phyloP scores from a whole-genome alignment of 1,140 invertebrate genomes.

The Maconellicoccus hirsutus region DNA sequence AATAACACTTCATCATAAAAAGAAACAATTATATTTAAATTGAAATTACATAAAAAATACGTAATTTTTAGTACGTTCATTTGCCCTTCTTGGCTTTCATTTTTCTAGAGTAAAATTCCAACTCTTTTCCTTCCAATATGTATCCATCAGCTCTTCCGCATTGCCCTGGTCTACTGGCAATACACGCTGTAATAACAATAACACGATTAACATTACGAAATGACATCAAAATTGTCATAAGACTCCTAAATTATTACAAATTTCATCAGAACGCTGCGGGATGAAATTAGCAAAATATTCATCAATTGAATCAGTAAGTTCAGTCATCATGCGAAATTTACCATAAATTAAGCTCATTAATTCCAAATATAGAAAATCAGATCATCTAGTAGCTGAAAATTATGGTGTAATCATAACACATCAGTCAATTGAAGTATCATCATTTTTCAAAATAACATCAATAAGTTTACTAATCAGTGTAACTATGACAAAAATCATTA shows the following conservation, averaged over 20 bases:
- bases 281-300: too few relatives aligned
- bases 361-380: not conserved
- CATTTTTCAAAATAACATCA: not conserved
- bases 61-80: constrained; percentile 40
- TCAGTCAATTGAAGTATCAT: not conserved
- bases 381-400: constrained; percentile 18
- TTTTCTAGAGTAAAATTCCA: constrained; percentile 98
- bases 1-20: too few relatives aligned
- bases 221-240: not conserved
- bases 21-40: not conserved
- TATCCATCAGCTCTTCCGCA: constrained; percentile 95
- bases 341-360: too few relatives aligned
- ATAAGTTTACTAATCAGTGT: constrained; percentile 49
- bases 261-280: too few relatives aligned
- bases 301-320: not conserved
- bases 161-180: constrained; percentile 92
- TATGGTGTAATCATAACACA: not conserved
- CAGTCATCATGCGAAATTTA: too few relatives aligned
- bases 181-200: constrained; percentile 69
- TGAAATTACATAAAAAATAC: constrained; percentile 13
- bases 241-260: too few relatives aligned
- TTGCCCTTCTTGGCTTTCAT: constrained; percentile 92
- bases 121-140: constrained; percentile 96
- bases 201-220: not conserved
- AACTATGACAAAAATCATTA: constrained; percentile 61